These are phyloP conservation scores for Melanocharis versteri DNA, from an alignment of 2,113 vertebrate species.

Conservation along the genomic window DNA sequence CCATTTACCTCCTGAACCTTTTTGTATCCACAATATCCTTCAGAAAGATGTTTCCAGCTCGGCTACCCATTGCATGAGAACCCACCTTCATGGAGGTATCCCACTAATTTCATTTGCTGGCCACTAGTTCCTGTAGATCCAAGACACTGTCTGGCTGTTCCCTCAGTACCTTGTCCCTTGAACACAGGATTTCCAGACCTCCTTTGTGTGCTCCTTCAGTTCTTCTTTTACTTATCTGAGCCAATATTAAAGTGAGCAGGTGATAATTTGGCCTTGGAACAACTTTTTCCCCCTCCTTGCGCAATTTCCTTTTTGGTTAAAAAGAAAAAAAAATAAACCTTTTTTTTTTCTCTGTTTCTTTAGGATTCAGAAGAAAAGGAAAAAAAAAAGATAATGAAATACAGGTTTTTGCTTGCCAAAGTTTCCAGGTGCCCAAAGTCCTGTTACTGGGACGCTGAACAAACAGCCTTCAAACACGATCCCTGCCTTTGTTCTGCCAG, in stretches of 20 bases:
- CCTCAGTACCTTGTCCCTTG: not conserved
- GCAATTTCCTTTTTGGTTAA: not conserved
- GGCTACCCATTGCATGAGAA: not conserved
- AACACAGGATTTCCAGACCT: not conserved
- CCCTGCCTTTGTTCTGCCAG: constrained; percentile 39
- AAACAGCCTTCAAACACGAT: not conserved
- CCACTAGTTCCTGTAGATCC: not conserved
- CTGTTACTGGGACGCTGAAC: not conserved
- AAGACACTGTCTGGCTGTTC: not conserved
- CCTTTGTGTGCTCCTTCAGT: not conserved
- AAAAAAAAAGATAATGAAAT: not conserved
- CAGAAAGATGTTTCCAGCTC: not conserved
- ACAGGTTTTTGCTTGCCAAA: not conserved
- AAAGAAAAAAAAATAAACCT: not conserved
- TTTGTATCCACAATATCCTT: not conserved
- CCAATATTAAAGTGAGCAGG: not conserved
- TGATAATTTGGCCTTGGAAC: not conserved
- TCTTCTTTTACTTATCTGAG: not conserved
- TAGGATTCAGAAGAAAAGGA: not conserved
- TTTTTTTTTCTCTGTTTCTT: not conserved
- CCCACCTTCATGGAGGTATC: not conserved
- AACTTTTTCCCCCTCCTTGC: not conserved
- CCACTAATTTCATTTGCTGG: not conserved
- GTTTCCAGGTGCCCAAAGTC: constrained; percentile 18
- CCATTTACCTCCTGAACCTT: not conserved